Conservation (phyloP, 2,113 vertebrate species). For the Budorcas taxicolor region DNA sequence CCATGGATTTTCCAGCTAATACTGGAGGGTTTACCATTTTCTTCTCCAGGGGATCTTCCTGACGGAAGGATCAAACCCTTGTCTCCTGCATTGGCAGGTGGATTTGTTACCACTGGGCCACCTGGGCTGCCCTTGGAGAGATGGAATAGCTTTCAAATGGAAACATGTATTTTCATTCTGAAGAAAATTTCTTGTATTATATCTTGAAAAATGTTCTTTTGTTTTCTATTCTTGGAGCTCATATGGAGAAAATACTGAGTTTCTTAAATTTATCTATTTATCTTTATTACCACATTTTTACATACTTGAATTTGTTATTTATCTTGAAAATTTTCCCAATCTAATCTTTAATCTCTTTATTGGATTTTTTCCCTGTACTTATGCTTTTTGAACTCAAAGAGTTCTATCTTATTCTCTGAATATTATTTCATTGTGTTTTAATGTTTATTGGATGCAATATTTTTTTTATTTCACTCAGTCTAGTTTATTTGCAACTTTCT, state of each 20-base stretch:
- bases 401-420: background rate
- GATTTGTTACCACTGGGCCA: background rate
- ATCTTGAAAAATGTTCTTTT: background rate
- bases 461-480: background rate
- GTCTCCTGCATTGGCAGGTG: background rate
- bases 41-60: background rate
- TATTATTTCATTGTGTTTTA: background rate
- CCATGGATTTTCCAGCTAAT: background rate
- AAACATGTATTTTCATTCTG: background rate
- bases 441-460: background rate
- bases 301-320: background rate
- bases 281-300: background rate
- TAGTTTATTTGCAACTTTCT: background rate
- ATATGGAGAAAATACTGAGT: background rate
- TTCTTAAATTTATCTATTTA: background rate
- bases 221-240: background rate
- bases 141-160: background rate
- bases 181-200: background rate
- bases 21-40: background rate
- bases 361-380: background rate
- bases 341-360: background rate
- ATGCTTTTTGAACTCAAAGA: background rate
- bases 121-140: background rate
- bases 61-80: background rate
- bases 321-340: background rate